Percentiles rank a stretch among this genome's conserved stretches.
phyloP scores from a whole-genome alignment of 2,888 invertebrate genomes.

The Amiota communis region DNA sequence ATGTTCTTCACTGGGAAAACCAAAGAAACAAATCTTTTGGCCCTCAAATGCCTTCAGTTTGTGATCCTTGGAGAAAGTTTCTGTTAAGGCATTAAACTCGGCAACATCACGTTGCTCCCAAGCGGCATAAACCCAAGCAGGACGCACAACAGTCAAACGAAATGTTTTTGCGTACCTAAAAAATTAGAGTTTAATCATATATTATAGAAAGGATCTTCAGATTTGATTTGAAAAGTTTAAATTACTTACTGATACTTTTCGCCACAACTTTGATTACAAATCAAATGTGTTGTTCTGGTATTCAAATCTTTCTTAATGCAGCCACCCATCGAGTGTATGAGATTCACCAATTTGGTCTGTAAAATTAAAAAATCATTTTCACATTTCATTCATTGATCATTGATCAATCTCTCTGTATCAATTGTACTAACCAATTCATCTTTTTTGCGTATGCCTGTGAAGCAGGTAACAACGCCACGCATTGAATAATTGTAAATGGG shows the following conservation, averaged over 20 bases:
- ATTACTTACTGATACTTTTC: slow-evolving; percentile 87
- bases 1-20: slow-evolving; percentile 91
- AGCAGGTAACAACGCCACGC: slow-evolving; percentile 90
- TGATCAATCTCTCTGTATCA: not conserved
- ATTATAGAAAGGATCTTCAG: not conserved
- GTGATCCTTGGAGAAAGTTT: slow-evolving; percentile 80
- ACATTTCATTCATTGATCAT: no score
- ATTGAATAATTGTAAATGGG: slow-evolving; percentile 92
- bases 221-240: not conserved
- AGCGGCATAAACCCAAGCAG: slow-evolving; percentile 89
- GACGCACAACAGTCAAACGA: slow-evolving; percentile 89
- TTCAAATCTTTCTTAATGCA: slow-evolving; percentile 93
- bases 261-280: slow-evolving; percentile 90
- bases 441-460: slow-evolving; percentile 92
- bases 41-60: slow-evolving; percentile 91
- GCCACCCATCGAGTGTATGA: slow-evolving; percentile 97
- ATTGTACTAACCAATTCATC: slow-evolving; percentile 85
- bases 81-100: slow-evolving; percentile 81
- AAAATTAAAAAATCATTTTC: not conserved
- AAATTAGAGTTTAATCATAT: not conserved
- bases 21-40: slow-evolving; percentile 89
- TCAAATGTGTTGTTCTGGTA: slow-evolving; percentile 91
- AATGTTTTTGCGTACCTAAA: slow-evolving; percentile 88
- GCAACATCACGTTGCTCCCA: slow-evolving; percentile 87
- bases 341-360: slow-evolving; percentile 87